Conservation (phyloP, 2,888 invertebrate genomes). For the Oegoconia quadripuncta region DNA sequence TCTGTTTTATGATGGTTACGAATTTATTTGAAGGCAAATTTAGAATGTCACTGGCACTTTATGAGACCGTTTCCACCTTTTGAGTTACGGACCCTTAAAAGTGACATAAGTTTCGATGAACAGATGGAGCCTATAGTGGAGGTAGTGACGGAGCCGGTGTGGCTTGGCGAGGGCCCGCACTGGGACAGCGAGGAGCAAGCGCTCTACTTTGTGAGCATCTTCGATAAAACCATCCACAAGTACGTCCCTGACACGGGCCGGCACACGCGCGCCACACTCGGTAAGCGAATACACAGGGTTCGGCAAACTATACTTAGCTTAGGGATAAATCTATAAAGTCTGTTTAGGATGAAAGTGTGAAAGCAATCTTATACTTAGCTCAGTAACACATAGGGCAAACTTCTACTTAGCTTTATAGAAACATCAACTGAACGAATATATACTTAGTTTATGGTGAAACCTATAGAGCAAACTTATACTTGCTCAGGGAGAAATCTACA, state of each 20-base stretch:
- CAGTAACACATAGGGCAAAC: no score
- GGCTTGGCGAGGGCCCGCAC: conserved; percentile 85
- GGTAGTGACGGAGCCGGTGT: conserved; percentile 67
- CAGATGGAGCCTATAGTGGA: conserved; percentile 65
- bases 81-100: not conserved
- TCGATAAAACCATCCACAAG: conserved; percentile 71
- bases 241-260: conserved; percentile 64
- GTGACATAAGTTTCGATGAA: not conserved
- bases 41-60: no score
- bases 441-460: no score
- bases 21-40: no score
- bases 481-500: no score
- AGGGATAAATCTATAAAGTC: no score
- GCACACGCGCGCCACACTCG: conserved; percentile 73
- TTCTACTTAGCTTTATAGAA: no score
- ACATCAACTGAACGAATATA: no score
- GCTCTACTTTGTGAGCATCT: conserved; percentile 84
- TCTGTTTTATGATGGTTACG: no score
- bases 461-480: no score
- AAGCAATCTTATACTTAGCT: no score
- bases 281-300: conserved; percentile 37
- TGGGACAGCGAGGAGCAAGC: conserved; percentile 81
- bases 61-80: not conserved
- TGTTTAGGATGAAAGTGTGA: no score
- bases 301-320: not conserved